Percentiles rank a stretch among this genome's conserved stretches.
Conservation (phyloP, 2,888 invertebrate genomes). For the Drosophila conformis region DNA sequence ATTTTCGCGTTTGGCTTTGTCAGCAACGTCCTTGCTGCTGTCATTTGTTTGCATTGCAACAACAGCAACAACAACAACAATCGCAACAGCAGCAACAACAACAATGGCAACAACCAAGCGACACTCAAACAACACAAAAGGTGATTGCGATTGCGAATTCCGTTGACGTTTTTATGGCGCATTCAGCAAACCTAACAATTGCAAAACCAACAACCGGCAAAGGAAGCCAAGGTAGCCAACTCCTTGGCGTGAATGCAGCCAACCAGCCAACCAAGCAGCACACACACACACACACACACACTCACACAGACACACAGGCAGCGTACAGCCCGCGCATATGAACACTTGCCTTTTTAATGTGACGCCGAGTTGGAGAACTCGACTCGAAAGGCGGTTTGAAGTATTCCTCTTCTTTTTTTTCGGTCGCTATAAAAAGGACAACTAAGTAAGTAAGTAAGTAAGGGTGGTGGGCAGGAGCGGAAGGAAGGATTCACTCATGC, state of each 20-base stretch:
- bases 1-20: conserved; percentile 78
- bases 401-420: conserved; percentile 14
- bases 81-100: conserved; percentile 29
- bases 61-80: conserved; percentile 38
- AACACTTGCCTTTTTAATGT: conserved; percentile 55
- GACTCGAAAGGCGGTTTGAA: conserved; percentile 40
- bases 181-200: conserved; percentile 73
- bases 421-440: conserved; percentile 28
- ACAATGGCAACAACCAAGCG: conserved; percentile 32
- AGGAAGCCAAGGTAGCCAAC: conserved; percentile 58
- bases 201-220: conserved; percentile 53
- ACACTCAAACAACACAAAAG: conserved; percentile 76
- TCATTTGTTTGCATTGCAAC: conserved; percentile 74
- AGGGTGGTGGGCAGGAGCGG: neutral
- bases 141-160: conserved; percentile 81
- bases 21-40: conserved; percentile 79
- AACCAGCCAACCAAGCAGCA: conserved; percentile 24
- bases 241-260: conserved; percentile 57
- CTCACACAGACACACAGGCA: conserved; percentile 10
- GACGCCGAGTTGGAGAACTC: conserved; percentile 44
- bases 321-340: conserved; percentile 38
- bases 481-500: conserved; percentile 71
- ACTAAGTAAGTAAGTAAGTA: conserved; percentile 17
- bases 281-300: conserved; percentile 15
- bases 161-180: conserved; percentile 75